phyloP scores from a whole-genome alignment of 2,888 invertebrate genomes.

The Rhingia rostrata region DNA sequence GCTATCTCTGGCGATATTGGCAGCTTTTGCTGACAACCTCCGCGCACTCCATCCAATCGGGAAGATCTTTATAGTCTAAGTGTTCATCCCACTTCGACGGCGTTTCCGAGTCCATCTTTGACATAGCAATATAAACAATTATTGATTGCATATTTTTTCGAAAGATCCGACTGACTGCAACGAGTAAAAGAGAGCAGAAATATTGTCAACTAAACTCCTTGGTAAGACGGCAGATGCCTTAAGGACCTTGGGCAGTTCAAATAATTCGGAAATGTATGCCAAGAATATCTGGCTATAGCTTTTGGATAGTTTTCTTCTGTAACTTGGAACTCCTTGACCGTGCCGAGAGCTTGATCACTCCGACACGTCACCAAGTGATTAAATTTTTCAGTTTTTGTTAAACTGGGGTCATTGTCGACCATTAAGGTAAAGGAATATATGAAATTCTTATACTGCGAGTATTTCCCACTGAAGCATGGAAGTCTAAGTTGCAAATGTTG shows the following conservation, averaged over 20 bases:
- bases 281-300: conserved; percentile 29
- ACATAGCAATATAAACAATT: not conserved
- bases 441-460: too few species aligned
- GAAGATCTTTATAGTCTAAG: not conserved
- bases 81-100: not conserved
- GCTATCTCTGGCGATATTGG: too few species aligned
- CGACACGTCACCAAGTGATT: not conserved
- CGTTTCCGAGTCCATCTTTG: not conserved
- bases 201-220: conserved; percentile 23
- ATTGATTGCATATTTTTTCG: not conserved
- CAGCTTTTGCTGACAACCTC: not conserved
- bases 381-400: not conserved
- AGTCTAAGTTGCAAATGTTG: too few species aligned
- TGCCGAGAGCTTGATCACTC: not conserved
- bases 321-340: not conserved
- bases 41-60: not conserved
- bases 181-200: not conserved
- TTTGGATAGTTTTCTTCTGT: not conserved
- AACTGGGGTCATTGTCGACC: not conserved
- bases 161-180: not conserved
- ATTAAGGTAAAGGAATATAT: too few species aligned
- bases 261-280: conserved; percentile 44
- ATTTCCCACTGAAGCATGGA: too few species aligned
- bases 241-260: conserved; percentile 15
- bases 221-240: conserved; percentile 7